Percentiles rank a stretch among this genome's conserved stretches.
Evolutionary conservation across 2,888 invertebrate species (phyloP).

Genomic region (Hyalella azteca): DNA sequence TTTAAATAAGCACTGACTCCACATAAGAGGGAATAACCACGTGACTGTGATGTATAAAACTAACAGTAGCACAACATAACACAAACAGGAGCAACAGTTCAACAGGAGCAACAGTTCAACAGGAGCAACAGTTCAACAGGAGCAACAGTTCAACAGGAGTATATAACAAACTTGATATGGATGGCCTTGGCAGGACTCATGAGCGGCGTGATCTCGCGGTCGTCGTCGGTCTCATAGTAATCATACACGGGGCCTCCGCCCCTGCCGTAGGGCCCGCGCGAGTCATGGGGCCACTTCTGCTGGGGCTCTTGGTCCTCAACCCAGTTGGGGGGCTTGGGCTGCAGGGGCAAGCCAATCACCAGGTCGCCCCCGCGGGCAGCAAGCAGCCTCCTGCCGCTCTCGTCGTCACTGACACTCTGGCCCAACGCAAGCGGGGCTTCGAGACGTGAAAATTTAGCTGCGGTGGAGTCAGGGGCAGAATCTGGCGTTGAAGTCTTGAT

Average conservation of each 20-base stretch:
- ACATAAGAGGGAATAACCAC: no score
- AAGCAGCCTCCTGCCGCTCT: background rate
- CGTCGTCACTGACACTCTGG: background rate
- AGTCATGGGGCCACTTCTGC: constrained; percentile 10
- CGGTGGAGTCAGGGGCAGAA: background rate
- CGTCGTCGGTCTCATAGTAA: constrained; percentile 33
- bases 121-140: background rate
- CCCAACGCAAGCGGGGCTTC: background rate
- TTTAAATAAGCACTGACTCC: no score
- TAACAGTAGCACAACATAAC: no score
- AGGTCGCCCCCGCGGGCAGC: constrained; percentile 12
- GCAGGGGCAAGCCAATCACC: background rate
- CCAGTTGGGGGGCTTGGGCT: background rate
- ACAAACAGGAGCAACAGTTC: background rate
- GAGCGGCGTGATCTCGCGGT: constrained; percentile 9
- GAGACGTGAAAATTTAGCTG: background rate
- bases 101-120: background rate
- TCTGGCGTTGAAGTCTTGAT: background rate
- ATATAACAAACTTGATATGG: background rate
- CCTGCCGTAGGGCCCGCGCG: background rate
- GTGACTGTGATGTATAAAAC: no score
- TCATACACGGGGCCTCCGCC: constrained; percentile 9
- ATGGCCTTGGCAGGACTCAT: background rate
- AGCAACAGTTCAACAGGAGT: background rate
- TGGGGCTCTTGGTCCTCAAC: background rate